A percentile compares a stretch with the other conserved stretches of the same genome.
phyloP scores from a whole-genome alignment of 23 tunicate genomes.

The Clavelina lepadiformis region DNA sequence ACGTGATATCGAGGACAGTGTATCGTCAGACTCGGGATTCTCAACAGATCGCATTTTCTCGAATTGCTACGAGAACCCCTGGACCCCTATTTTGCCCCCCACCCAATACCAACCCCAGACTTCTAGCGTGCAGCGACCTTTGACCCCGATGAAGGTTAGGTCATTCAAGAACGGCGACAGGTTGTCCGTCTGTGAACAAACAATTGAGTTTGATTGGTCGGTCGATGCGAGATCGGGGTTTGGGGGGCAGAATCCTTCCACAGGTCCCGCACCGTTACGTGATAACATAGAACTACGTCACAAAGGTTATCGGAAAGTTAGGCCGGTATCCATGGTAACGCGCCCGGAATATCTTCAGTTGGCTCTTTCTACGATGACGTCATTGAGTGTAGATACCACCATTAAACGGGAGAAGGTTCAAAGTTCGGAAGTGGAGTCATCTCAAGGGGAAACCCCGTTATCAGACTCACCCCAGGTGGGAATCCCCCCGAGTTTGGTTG shows the following conservation, averaged over 20 bases:
- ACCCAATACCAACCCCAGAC: too few relatives aligned
- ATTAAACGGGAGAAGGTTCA: background rate
- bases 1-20: too few relatives aligned
- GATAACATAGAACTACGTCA: background rate
- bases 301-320: background rate
- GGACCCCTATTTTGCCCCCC: too few relatives aligned
- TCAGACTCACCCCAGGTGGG: too few relatives aligned
- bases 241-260: too few relatives aligned
- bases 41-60: too few relatives aligned
- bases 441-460: background rate
- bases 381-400: background rate
- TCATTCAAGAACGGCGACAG: too few relatives aligned
- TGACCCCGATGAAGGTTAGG: conserved; percentile 38
- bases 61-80: too few relatives aligned
- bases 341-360: conserved; percentile 11
- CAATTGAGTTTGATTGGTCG: background rate
- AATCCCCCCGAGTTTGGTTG: too few relatives aligned
- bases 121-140: conserved; percentile 28
- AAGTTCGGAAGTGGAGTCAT: background rate
- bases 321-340: conserved; percentile 27
- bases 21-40: too few relatives aligned
- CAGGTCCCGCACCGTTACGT: too few relatives aligned
- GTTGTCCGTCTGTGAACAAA: background rate
- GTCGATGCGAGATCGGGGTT: too few relatives aligned
- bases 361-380: conserved; percentile 3